Evolutionary conservation across 2,113 vertebrate genomes (phyloP).

Genomic region (Heliornis fulica): DNA sequence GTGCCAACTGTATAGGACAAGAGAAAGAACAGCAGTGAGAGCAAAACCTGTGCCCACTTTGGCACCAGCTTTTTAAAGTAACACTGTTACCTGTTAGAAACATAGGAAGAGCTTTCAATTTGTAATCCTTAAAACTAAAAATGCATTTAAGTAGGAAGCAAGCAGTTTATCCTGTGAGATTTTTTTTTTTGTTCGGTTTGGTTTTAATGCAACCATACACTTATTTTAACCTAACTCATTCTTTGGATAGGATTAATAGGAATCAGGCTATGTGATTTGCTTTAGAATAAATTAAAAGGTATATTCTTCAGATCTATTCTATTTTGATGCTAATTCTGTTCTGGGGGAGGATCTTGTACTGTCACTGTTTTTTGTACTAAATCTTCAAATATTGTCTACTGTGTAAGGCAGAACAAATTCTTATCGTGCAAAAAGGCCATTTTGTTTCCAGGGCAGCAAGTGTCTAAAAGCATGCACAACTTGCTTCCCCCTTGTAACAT

Average conservation of each 20-base stretch:
- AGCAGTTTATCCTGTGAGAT: constrained; percentile 80
- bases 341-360: constrained; percentile 92
- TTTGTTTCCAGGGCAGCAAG: constrained; percentile 88
- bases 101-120: constrained; percentile 87
- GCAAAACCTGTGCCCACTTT: constrained; percentile 59
- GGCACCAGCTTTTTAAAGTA: constrained; percentile 69
- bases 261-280: constrained; percentile 86
- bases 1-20: constrained; percentile 68
- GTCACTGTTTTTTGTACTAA: constrained; percentile 91
- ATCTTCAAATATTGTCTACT: constrained; percentile 89
- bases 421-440: constrained; percentile 78
- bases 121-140: constrained; percentile 90
- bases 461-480: constrained; percentile 94
- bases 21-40: constrained; percentile 61
- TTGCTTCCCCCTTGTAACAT: constrained; percentile 91
- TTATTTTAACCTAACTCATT: constrained; percentile 86
- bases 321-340: constrained; percentile 97
- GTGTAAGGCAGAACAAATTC: constrained; percentile 87
- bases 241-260: constrained; percentile 87
- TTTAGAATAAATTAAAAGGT: constrained; percentile 89
- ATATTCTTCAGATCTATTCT: constrained; percentile 91
- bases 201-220: constrained; percentile 82
- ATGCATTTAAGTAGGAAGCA: constrained; percentile 86
- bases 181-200: constrained; percentile 38
- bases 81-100: constrained; percentile 72